A percentile compares a stretch with the other conserved stretches of the same genome.
These are phyloP conservation scores for Bicyclus anynana DNA, from an alignment of 1,140 invertebrate genomes.

Conservation along the genomic window DNA sequence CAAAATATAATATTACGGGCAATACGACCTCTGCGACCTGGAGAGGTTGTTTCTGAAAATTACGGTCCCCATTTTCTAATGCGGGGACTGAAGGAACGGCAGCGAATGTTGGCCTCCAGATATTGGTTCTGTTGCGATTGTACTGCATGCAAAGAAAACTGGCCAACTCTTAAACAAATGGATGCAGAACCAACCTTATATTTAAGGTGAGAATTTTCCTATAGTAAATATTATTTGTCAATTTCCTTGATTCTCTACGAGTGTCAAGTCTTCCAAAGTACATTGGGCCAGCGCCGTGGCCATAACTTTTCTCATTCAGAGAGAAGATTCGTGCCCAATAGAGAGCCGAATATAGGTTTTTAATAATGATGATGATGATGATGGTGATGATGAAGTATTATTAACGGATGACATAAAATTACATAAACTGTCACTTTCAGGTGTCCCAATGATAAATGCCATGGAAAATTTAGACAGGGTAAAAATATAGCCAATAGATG, in stretches of 20 bases:
- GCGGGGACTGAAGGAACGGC: conserved; percentile 79
- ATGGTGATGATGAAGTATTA: not conserved
- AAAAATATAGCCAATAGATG: conserved; percentile 42
- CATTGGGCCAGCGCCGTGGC: too few species aligned
- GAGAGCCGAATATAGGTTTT: too few species aligned
- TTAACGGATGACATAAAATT: not conserved
- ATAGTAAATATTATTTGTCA: too few species aligned
- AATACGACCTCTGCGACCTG: conserved; percentile 79
- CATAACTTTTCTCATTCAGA: too few species aligned
- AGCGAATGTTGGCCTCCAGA: conserved; percentile 81
- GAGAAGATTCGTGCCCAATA: too few species aligned
- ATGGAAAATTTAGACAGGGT: conserved; percentile 63
- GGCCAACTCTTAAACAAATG: conserved; percentile 84
- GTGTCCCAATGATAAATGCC: conserved; percentile 78
- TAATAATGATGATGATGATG: not conserved
- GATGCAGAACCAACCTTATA: conserved; percentile 57
- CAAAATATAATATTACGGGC: conserved; percentile 85
- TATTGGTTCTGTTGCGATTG: conserved; percentile 91
- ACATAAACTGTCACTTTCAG: too few species aligned
- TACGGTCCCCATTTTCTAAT: conserved; percentile 91
- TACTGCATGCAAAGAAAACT: conserved; percentile 85
- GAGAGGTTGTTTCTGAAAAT: conserved; percentile 87
- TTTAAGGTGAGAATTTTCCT: conserved; percentile 37
- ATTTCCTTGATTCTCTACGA: too few species aligned
- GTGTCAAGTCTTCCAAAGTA: too few species aligned